These are phyloP conservation scores for Neogale vison DNA, from an alignment of 2,113 vertebrate species.

Conservation along the genomic window DNA sequence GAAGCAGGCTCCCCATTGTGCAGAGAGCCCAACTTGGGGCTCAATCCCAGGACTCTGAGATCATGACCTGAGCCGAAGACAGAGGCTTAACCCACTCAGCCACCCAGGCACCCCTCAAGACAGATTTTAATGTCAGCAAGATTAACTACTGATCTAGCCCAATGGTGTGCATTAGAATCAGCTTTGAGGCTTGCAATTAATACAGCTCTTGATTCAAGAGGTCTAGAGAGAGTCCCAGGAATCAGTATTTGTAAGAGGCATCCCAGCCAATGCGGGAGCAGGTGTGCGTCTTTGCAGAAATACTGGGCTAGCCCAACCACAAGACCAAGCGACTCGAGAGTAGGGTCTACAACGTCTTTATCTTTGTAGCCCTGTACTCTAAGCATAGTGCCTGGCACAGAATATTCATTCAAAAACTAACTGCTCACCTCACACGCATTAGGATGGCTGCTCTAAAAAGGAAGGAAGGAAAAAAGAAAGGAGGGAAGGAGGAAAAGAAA, in stretches of 20 bases:
- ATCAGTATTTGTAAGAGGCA: neutral
- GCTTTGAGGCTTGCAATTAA: neutral
- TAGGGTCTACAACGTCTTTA: neutral
- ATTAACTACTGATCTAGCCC: neutral
- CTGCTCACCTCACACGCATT: neutral
- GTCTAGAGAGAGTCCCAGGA: neutral
- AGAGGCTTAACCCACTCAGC: too few species aligned
- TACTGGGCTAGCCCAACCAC: neutral
- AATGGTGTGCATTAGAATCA: neutral
- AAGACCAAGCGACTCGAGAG: neutral
- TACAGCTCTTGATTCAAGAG: neutral
- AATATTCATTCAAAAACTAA: neutral
- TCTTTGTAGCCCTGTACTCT: neutral
- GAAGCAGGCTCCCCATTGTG: too few species aligned
- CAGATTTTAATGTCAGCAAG: neutral
- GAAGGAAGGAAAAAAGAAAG: neutral
- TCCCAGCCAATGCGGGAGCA: neutral
- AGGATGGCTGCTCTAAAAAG: neutral
- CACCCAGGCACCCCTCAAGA: too few species aligned
- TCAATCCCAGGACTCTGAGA: too few species aligned
- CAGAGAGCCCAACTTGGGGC: too few species aligned
- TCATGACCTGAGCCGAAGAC: too few species aligned
- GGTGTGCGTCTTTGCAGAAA: neutral
- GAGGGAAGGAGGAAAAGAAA: neutral
- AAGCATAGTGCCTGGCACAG: neutral